Base-by-base conservation (phyloP, 1,140 invertebrate species). In the Hylaeus volcanicus region DNA sequence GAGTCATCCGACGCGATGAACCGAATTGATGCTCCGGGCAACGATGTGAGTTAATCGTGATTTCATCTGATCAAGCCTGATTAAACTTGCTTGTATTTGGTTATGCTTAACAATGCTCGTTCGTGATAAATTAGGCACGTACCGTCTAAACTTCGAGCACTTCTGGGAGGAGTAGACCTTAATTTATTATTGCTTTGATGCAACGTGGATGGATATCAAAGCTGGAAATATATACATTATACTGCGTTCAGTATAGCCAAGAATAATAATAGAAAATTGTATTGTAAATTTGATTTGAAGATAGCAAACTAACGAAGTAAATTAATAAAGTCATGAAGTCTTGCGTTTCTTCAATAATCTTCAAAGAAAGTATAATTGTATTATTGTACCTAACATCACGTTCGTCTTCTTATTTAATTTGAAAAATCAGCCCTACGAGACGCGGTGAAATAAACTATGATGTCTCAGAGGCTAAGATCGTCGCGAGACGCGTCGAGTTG, bases 1-100 rank as follows among this genome's bases (percentile, higher is more conserved):
- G 43, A 60, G 45, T 77, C 26, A 51, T 70, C 66, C 11, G 56
- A 60, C 45, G 43, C 43, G 53, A 69, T 76, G 12, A 66, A 12
- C 43, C 58, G 68, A 78, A 78, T 63, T 63, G 48, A 71, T 71
- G 66, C 45, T 53, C 12, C 39, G 4, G 37, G 75, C 56, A 63
- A 61, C 48, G 58, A 53, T 48, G 75, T 45, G 56, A 55, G 58
- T 72, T 78, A 72, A 78, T 72, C 56, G 75, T 71, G 48, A 72
- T 78, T 78, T 78, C 75, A 37, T 78, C 68, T 63, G 68, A 72
- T 78, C 68, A 43, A 14, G 58, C 68, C 53, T 78, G 75, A 55
- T 71, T 78, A 63, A 72, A 78, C 68, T 72, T 63, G 75, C 56
- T 72, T 78, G 48, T 53, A 55, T 72, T 78, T 41, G 45, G 26